Base-by-base conservation (phyloP, 2,113 vertebrate species). In the Diadophis punctatus region DNA sequence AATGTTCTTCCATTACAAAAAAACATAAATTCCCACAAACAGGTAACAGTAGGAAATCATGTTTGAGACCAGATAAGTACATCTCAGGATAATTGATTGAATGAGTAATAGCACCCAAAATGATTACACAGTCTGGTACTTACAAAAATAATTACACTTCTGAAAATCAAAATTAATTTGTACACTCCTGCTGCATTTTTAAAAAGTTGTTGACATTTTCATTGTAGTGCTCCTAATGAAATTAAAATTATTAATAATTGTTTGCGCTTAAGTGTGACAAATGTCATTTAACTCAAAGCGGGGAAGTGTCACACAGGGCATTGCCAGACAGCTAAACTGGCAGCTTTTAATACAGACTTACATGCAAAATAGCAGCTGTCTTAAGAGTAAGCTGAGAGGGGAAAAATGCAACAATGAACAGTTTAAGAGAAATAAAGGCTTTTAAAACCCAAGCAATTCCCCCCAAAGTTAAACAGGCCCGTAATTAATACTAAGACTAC, bases 151-250 rank as follows among this genome's bases (percentile, higher is more conserved):
- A 98, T 98, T 97, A 96, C 95, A 97, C 97, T 98, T 97, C 96
- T 97, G 97, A 98, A 98, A 97, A 98, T 97, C 97, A 97, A 98
- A 98, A 98, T 98, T 98, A 98, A 98, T 98, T 98, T 97, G 97
- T 97, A 98, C 96, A 97, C 97, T 97, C 95, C 95, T 96, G 95
- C 95, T 94, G 95, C 94, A 97, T 97, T 98, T 97, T 97, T 92
- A 94, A 93, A 86, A 97, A 96, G 96, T 96, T 97, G 96, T 98
- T 98, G 98, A 98, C 98, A 98, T 98, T 98, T n/a, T 98, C 95
- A 97, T 98, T 98, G 96, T 98, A 98, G 97, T 96, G 96, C 94
- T 97, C 95, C 97, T 98, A 97, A 98, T 96, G 97, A 98, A 97
- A 97, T 96, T 97, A 98, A 98, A 97, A 98, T 98, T 97, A 97